Evolutionary conservation across 2,888 invertebrate genomes (phyloP).

Genomic region (Eubasilissa splendida): DNA sequence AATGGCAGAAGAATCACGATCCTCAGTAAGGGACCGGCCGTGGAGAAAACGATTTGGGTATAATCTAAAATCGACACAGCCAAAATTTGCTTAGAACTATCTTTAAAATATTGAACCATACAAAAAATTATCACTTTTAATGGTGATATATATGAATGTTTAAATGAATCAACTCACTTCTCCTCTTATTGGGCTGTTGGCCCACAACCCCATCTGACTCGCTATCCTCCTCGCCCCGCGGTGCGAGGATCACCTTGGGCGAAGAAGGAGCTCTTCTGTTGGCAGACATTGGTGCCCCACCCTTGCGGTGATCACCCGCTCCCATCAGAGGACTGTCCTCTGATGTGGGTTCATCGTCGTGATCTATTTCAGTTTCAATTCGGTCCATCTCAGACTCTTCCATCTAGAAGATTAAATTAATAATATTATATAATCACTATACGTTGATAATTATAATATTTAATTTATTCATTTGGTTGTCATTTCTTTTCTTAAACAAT

Average conservation of each 20-base stretch:
- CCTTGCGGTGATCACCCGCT: constrained; percentile 59
- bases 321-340: constrained; percentile 71
- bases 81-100: too few species aligned
- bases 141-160: not conserved
- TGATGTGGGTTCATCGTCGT: constrained; percentile 67
- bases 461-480: too few species aligned
- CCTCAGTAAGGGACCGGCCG: too few species aligned
- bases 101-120: constrained; percentile 54
- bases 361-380: constrained; percentile 65
- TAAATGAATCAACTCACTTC: constrained; percentile 33
- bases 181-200: constrained; percentile 66
- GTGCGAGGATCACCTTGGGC: constrained; percentile 62
- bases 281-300: not conserved
- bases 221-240: constrained; percentile 59
- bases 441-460: not conserved
- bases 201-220: constrained; percentile 65
- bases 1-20: too few species aligned
- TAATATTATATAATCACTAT: not conserved
- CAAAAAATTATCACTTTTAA: not conserved
- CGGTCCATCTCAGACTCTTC: constrained; percentile 60
- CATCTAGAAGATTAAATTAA: constrained; percentile 12
- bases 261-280: constrained; percentile 20
- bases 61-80: too few species aligned
- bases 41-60: too few species aligned
- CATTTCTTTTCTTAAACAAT: too few species aligned